Base-by-base conservation (phyloP, 2,888 invertebrate species). In the Himalopsyche anomala region DNA sequence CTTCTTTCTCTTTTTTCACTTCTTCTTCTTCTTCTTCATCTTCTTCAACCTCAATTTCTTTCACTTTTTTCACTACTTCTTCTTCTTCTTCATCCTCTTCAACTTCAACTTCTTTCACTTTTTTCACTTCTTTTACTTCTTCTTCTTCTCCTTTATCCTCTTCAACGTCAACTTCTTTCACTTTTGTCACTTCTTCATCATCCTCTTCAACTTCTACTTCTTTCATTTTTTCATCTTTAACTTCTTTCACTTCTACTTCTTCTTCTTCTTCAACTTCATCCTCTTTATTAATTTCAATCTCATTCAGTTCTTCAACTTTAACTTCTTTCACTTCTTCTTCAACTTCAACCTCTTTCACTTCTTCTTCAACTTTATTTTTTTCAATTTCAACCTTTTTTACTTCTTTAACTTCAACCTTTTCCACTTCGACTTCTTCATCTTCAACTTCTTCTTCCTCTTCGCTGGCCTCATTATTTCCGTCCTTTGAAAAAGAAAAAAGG, bases 391-490 rank as follows among this genome's bases (percentile, higher is more conserved):
- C 88, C 82, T 88, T 89, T 55, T 86, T 88, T 87, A 87, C 89
- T 42, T 89, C 82, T 87, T 85, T 86, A 45, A 45, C 45, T 45
- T 89, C 88, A 84, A 85, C 86, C n/a, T 87, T 51, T 85, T 88
- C 86, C 80, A 85, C 86, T 80, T 84, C 84, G 15, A 80, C 15
- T 5, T 15, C 15, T 51, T 51, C 15, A 3, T 15, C 15, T 51
- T 51, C 51, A 28, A 28, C 28, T 28, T 89, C 89, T 80, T 87
- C 89, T n/a, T 85, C 87, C 82, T 89, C 89, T 84, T 88, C 89
- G 51, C 89, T 88, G 17, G 92, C 92, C 82, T 92, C 92, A 5
- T 92, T 90, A 89, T 91, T 90, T 74, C 92, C 92, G 42, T 93
- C 91, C 89, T 92, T 92, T 93, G 93, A 90, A 82, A 89, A 88